Base-by-base conservation (phyloP, 2,797 vertebrate species). In the Adelosebastes latens region DNA sequence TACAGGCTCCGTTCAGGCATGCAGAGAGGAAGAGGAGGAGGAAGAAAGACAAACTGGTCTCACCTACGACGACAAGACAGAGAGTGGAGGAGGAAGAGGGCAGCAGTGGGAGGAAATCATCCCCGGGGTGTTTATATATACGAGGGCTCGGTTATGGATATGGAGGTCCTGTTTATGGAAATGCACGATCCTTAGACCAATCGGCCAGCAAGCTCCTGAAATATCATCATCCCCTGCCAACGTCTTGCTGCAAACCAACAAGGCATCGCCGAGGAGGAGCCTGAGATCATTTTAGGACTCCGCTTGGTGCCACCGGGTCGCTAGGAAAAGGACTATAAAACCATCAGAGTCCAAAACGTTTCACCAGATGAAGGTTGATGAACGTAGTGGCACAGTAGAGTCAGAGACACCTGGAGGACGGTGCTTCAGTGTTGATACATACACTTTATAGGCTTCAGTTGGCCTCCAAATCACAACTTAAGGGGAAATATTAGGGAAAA, bases 101-200 rank as follows among this genome's bases (percentile, higher is more conserved):
- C 79, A 81, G 90, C 72, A 88, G 80, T 88, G 87, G 64, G 81
- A 84, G 66, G 75, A 75, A 86, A 74, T 74, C 77, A 27, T 49
- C 74, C 18, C 12, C 9, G 77, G 85, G 72, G 61, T 58, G 77
- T 79, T 14, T 94, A 91, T 96, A 95, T 96, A 95, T 94, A 92
- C 1, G 74, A 83, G 79, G 55, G 49, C 25, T 84, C 75, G 49
- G 76, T 89, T 76, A 82, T 88, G 87, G 85, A 82, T 79, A 85
- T 83, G 88, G 87, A 85, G 85, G 82, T 84, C 90, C 95, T 95
- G 79, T 93, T 95, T 96, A 96, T 94, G 95, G 95, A 94, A 94
- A 89, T 91, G 83, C 81, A 88, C 78, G 81, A 90, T 91, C 86
- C 86, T 92, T 81, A 92, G 93, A 87, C 95, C 95, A 95, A 95